Conservation (phyloP, 1,140 invertebrate genomes). For the Diabrotica virgifera region DNA sequence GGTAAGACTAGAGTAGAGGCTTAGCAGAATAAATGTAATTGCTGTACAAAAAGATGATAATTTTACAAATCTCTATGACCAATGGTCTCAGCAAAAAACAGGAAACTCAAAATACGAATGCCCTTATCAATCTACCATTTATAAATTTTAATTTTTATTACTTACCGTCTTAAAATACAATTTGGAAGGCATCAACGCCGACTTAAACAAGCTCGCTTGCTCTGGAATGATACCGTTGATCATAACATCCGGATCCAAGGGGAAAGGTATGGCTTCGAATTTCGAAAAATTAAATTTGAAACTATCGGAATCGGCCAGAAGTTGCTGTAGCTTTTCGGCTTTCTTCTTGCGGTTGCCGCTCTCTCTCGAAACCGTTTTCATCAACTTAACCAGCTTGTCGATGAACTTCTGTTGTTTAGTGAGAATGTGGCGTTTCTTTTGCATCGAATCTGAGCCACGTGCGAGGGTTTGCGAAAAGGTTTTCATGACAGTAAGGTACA, state of each 20-base stretch:
- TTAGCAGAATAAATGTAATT: no score
- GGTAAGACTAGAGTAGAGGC: no score
- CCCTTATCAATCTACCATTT: no score
- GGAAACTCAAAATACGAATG: no score
- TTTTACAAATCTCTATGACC: no score
- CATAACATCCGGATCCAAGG: conserved; percentile 86
- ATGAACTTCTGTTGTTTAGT: conserved; percentile 86
- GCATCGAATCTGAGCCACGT: conserved; percentile 64
- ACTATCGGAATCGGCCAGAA: conserved; percentile 75
- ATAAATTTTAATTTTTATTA: background rate
- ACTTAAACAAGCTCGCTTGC: conserved; percentile 93
- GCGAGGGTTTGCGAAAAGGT: conserved; percentile 74
- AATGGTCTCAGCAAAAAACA: no score
- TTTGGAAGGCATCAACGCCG: conserved; percentile 95
- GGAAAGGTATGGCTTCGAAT: conserved; percentile 91
- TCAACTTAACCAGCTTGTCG: conserved; percentile 84
- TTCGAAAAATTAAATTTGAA: conserved; percentile 83
- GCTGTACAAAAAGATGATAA: no score
- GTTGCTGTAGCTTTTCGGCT: conserved; percentile 79
- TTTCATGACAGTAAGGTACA: conserved; percentile 88
- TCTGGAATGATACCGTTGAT: conserved; percentile 88
- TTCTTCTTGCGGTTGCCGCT: conserved; percentile 91
- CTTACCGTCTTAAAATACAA: conserved; percentile 82
- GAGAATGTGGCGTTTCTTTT: conserved; percentile 67
- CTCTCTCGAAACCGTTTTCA: conserved; percentile 88